Percentiles rank a stretch among this genome's conserved stretches.
Conservation (phyloP, 2,888 invertebrate genomes). For the Platycheirus rosarum region DNA sequence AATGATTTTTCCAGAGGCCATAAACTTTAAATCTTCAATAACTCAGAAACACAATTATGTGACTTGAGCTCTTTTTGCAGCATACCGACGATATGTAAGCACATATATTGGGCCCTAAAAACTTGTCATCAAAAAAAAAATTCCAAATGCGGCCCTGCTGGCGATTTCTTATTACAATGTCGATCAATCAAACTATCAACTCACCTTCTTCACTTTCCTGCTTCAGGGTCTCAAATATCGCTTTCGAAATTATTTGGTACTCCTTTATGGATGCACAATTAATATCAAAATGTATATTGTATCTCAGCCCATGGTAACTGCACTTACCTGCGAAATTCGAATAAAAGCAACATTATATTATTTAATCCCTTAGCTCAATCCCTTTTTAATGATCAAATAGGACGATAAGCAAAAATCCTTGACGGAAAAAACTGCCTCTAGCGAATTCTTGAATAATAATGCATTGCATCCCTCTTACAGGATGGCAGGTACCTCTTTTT, state of each 20-base stretch:
- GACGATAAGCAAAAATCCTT: slow-evolving; percentile 42
- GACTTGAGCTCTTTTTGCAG: no score
- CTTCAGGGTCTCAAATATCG: slow-evolving; percentile 40
- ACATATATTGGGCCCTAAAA: neutral
- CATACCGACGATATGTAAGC: no score
- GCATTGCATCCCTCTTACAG: slow-evolving; percentile 49
- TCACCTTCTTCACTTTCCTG: slow-evolving; percentile 21
- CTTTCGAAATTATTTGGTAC: slow-evolving; percentile 26
- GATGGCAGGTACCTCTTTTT: slow-evolving; percentile 55
- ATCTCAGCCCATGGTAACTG: slow-evolving; percentile 8
- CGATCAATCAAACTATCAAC: slow-evolving; percentile 62
- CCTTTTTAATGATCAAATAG: slow-evolving; percentile 54
- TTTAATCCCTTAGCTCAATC: slow-evolving; percentile 72
- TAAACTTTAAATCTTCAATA: no score
- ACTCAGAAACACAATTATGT: no score
- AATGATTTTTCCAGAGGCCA: no score
- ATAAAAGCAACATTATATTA: slow-evolving; percentile 65
- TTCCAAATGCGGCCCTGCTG: neutral
- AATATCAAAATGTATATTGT: slow-evolving; percentile 13
- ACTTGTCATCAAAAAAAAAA: neutral
- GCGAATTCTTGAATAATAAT: slow-evolving; percentile 70
- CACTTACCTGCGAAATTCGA: slow-evolving; percentile 46
- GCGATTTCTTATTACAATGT: slow-evolving; percentile 19
- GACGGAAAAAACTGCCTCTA: slow-evolving; percentile 46
- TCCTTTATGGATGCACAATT: slow-evolving; percentile 44